A percentile compares a stretch with the other conserved stretches of the same genome.
phyloP scores from a whole-genome alignment of 2,888 invertebrate species.

The Eucriotettix oculatus region DNA sequence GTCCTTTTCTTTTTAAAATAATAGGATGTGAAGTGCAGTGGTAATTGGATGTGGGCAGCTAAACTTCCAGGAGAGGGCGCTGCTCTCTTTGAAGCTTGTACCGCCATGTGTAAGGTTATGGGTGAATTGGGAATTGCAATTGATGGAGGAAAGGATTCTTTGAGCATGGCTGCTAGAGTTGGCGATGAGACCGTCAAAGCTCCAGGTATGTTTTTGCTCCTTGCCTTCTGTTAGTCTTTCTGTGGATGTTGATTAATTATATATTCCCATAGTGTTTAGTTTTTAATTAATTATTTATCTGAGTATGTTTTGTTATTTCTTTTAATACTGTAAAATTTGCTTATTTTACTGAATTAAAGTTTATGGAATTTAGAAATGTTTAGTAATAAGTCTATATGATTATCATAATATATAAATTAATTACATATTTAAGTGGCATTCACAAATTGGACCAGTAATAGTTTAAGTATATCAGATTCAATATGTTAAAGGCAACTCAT shows the following conservation, averaged over 20 bases:
- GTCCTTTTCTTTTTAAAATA: slow-evolving; percentile 19
- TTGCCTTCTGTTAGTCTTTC: too few relatives aligned
- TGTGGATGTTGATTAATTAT: too few relatives aligned
- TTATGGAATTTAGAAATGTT: too few relatives aligned
- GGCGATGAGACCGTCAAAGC: slow-evolving; percentile 40
- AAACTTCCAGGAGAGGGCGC: slow-evolving; percentile 88
- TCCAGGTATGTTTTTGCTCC: slow-evolving; percentile 25
- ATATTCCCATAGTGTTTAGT: too few relatives aligned
- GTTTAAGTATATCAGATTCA: too few relatives aligned
- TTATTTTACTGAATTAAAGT: too few relatives aligned
- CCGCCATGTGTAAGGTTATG: slow-evolving; percentile 78
- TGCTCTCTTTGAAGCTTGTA: slow-evolving; percentile 69
- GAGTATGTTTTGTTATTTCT: not conserved
- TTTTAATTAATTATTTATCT: not conserved
- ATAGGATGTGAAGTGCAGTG: slow-evolving; percentile 91
- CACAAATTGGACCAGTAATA: too few relatives aligned
- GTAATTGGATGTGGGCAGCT: slow-evolving; percentile 99
- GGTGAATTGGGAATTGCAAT: slow-evolving; percentile 66
- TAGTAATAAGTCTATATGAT: too few relatives aligned
- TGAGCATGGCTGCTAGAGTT: slow-evolving; percentile 91
- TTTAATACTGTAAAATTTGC: too few relatives aligned
- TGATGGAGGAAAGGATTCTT: slow-evolving; percentile 93
- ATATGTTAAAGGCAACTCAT: too few relatives aligned
- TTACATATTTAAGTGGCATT: too few relatives aligned
- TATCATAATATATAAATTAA: too few relatives aligned